phyloP scores from a whole-genome alignment of 2,113 vertebrate species.

The Turdus rufiventris region DNA sequence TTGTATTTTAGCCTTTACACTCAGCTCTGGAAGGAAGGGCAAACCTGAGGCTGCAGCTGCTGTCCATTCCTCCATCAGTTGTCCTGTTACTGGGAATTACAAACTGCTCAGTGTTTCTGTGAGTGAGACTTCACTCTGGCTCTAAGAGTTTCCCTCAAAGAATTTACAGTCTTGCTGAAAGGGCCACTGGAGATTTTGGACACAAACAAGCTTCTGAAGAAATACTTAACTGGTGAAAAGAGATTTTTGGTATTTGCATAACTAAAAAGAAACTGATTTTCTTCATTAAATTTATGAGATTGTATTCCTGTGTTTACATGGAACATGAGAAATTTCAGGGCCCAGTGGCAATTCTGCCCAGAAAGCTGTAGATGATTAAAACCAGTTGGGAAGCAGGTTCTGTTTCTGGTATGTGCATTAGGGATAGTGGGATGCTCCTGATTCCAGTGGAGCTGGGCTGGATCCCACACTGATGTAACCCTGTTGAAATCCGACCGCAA shows the following conservation, averaged over 20 bases:
- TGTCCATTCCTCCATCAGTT: fast-evolving
- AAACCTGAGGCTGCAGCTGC: neutral
- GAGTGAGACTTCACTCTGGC: neutral
- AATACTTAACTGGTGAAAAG: neutral
- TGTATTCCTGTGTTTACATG: neutral
- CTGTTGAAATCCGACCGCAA: neutral
- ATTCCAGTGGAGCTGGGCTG: neutral
- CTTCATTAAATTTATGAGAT: neutral
- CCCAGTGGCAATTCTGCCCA: neutral
- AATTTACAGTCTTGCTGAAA: neutral
- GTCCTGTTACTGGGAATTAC: neutral
- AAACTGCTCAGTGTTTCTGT: neutral
- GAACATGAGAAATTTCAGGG: neutral
- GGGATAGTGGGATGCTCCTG: neutral
- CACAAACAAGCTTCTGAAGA: slow-evolving; percentile 9
- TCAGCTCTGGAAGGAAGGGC: neutral
- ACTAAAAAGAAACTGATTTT: neutral
- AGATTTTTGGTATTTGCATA: neutral
- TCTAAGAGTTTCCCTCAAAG: neutral
- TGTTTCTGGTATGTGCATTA: neutral
- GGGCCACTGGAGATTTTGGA: neutral
- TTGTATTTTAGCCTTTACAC: neutral
- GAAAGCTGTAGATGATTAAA: neutral
- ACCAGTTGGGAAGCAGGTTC: neutral
- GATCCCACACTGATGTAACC: neutral